Base-by-base conservation (phyloP, 2,113 vertebrate species). In the Turdus rufiventris region DNA sequence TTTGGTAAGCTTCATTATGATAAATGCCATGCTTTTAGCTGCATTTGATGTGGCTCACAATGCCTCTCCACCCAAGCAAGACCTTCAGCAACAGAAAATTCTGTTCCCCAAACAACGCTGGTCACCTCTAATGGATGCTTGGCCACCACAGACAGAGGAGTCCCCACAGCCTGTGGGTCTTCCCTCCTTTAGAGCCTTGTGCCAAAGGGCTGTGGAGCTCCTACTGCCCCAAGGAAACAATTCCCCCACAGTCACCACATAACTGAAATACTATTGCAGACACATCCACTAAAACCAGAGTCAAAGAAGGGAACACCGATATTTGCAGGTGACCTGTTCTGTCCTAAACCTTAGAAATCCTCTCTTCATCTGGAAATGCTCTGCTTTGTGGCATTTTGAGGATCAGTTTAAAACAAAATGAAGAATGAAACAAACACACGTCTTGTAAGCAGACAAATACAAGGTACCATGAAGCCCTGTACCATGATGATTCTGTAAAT, bases 21-120 rank as follows among this genome's bases (percentile, higher is more conserved):
- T 12, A 78, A 70, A 86, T 71, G 6, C 26, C 51, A 36, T 18
- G 5, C 0, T 86, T 92, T 84, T 13, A 51, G 36, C 31, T 58
- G 53, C 0, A 1, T 24, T 8, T 57, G 48, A 10, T 34, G 29
- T 0, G 2, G 63, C 38, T 84, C 65, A 16, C 0, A 0, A 16
- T 20, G 15, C 26, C 34, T 51, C 19, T 81, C 14, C 45, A 75
- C 24, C 18, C 28, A 67, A 74, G 12, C 13, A 40, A 61, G 31
- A 57, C 6, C 3, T 75, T 56, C 36, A 85, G 28, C 57, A 56
- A 48, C 42, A 87, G 21, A 20, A 23, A 60, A 42, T 14, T 91
- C 50, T 33, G 3, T 28, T 83, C 6, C 51, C 25, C 20, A 26
- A 42, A 62, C 14, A 86, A 40, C 0, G 3, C 34, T 66, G 56